Evolutionary conservation across 2,888 invertebrate genomes (phyloP), one percentile per base, ranked within the genome.

Genomic region (Phlogophora meticulosa): DNA sequence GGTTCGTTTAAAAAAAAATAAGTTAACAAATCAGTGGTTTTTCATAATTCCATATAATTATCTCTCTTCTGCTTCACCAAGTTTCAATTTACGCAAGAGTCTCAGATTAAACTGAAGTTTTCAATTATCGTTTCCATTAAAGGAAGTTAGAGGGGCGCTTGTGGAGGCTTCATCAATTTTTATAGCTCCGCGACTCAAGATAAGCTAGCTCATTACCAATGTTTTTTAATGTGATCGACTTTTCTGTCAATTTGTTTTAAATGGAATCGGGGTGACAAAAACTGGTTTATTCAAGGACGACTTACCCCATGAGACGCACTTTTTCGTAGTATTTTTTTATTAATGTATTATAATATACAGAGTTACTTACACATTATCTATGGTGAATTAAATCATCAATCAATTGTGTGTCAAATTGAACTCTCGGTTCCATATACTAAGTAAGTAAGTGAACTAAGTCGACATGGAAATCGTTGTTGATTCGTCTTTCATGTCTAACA

Each of bases 121-220:
- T 92, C 92, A 92, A 92, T 92, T 92, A 92, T 92, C 89, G 90
- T 86, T 78, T 84, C 90, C 89, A 90, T 92, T 92, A 90, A 85
- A 84, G 84, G 81, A 83, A 85, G 82, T 82, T 78, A 80, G 70
- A 72, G 81, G 83, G 86, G 83, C 83, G 84, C 79, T 85, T 82
- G 84, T 84, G 85, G 82, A 84, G 82, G 84, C 79, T 88, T 88
- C 91, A 91, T 90, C 89, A 90, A 90, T 90, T 90, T 91, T 91
- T 91, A 90, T 88, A 85, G 88, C 87, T 70, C 64, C 63, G 62
- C 81, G 79, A 72, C 85, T 84, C 72, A 74, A 87, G 89, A 90
- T 90, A 90, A 89, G 88, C 85, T 79, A 48, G 80, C 85, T 87
- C 87, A 86, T 89, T 90, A 88, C 88, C 88, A 84, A 84, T 87